Conservation (phyloP, 2,113 vertebrate species). For the Grammomys surdaster region DNA sequence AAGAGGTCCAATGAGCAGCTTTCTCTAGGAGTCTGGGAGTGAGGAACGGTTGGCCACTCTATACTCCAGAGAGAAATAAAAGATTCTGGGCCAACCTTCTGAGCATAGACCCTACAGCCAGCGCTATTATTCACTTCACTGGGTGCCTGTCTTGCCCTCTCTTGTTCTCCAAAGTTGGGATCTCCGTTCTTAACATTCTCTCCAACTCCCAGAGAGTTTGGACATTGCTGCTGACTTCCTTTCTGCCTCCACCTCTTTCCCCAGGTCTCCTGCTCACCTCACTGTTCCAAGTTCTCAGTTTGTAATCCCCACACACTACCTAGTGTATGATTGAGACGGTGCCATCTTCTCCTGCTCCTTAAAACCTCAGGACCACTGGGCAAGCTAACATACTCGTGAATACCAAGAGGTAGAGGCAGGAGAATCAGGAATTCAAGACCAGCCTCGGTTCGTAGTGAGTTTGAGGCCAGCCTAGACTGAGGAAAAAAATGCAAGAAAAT, state of each 20-base stretch:
- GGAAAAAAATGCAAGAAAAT: not conserved
- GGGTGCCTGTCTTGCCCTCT: not conserved
- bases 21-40: not conserved
- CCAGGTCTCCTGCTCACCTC: not conserved
- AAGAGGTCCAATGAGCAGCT: not conserved
- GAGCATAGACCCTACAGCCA: not conserved
- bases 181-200: not conserved
- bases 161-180: too few species aligned
- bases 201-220: not conserved
- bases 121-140: too few species aligned
- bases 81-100: not conserved
- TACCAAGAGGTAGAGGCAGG: not conserved
- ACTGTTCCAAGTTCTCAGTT: not conserved
- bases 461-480: not conserved
- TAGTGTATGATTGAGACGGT: rapidly evolving
- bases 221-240: not conserved
- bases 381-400: not conserved
- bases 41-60: not conserved
- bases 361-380: not conserved
- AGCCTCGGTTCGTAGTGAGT: not conserved
- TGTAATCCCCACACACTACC: not conserved
- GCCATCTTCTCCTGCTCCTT: not conserved
- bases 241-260: not conserved
- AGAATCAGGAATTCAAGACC: not conserved
- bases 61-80: not conserved